phyloP scores from a whole-genome alignment of 1,140 invertebrate genomes.

The Ladona fulva region DNA sequence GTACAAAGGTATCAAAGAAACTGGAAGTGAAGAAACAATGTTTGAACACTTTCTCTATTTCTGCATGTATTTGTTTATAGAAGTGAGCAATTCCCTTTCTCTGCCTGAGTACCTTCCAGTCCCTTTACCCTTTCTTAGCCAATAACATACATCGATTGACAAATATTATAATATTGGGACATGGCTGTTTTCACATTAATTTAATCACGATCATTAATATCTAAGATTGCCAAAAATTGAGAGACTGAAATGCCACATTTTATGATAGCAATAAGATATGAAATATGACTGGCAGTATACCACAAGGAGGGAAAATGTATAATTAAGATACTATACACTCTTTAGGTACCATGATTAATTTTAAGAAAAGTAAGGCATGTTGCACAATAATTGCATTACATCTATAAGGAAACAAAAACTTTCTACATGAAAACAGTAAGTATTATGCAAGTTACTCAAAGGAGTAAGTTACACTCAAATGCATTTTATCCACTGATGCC shows the following conservation, averaged over 20 bases:
- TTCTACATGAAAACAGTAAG: too few species aligned
- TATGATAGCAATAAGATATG: background rate
- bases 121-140: background rate
- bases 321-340: background rate
- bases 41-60: background rate
- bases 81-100: background rate
- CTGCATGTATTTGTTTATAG: background rate
- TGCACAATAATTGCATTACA: too few species aligned
- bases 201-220: background rate
- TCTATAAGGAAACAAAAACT: too few species aligned
- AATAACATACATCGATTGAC: background rate
- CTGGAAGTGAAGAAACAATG: background rate
- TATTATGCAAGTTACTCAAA: too few species aligned
- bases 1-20: constrained; percentile 10
- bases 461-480: too few species aligned
- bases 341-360: background rate
- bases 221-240: background rate
- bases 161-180: background rate
- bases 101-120: background rate
- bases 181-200: background rate
- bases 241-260: background rate
- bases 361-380: background rate
- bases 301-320: background rate
- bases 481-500: too few species aligned
- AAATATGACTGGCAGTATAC: background rate